Evolutionary conservation across 2,888 invertebrate genomes (phyloP).

Genomic region (Mechanitis messenoides): DNA sequence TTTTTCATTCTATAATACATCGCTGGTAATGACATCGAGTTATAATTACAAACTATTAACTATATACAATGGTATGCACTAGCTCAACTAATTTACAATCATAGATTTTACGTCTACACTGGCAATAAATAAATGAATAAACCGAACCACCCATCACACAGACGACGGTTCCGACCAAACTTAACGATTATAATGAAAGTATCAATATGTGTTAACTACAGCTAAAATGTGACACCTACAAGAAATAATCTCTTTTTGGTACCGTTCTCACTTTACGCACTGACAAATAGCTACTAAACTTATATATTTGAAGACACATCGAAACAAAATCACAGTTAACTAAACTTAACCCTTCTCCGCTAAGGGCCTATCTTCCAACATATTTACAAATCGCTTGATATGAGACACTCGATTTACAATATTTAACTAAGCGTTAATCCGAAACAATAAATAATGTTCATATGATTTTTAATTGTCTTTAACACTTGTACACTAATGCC

Average conservation of each 20-base stretch:
- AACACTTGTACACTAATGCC: constrained; percentile 48
- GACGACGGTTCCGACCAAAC: constrained; percentile 49
- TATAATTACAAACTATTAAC: constrained; percentile 54
- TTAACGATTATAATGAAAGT: constrained; percentile 45
- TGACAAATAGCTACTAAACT: constrained; percentile 53
- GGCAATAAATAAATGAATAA: constrained; percentile 65
- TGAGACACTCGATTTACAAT: constrained; percentile 49
- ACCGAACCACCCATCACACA: constrained; percentile 35
- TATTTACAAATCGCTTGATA: constrained; percentile 69
- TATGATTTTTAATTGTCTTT: constrained; percentile 49
- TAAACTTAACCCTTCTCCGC: constrained; percentile 49
- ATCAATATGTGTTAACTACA: constrained; percentile 45
- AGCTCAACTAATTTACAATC: constrained; percentile 60
- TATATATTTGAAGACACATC: constrained; percentile 55
- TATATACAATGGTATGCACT: constrained; percentile 59
- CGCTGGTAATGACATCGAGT: constrained; percentile 72
- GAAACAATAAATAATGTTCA: constrained; percentile 65
- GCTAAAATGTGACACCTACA: constrained; percentile 56
- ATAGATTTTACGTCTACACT: constrained; percentile 48
- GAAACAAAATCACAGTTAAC: constrained; percentile 69
- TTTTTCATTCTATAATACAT: constrained; percentile 63
- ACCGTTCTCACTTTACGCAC: constrained; percentile 69
- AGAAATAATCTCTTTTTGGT: constrained; percentile 74
- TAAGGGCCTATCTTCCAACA: constrained; percentile 46
- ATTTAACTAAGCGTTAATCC: constrained; percentile 49